Base-by-base conservation (phyloP, 2,888 invertebrate species). In the Tinea pellionella region DNA sequence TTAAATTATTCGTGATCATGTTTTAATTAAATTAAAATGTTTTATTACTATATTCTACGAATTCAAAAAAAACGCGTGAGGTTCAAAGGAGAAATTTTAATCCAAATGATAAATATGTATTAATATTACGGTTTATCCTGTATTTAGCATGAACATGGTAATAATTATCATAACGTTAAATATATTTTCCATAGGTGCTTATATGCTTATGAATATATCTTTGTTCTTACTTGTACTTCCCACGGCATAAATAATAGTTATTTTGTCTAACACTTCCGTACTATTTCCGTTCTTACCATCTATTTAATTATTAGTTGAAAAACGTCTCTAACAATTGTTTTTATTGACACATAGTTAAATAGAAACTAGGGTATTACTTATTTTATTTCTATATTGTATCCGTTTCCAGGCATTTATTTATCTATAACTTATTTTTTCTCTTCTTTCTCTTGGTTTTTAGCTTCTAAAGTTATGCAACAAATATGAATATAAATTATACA, bases 201-300 rank as follows among this genome's bases (percentile, higher is more conserved):
- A 47, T 16, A 47, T 15, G 16, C 4, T 13, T 47, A 13, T 47
- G 13, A 47, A 16, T 15, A 15, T 47, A 47, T 47, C 47, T 47
- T 47, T 47, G 15, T 47, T 2, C n/a, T 9, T 16, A n/a, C n/a
- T n/a, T n/a, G n/a, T n/a, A 47, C 16, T 47, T 47, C 47, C 47
- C 47, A 47, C 47, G 47, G 47, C 47, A 16, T 47, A 16, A 15
- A 16, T 47, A 47, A 47, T 47, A 47, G 47, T 47, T 47, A 47
- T 47, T 47, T 47, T 15, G 15, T 16, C 15, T 47, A 16, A 16
- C 8, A 47, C 47, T 9, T 16, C 13, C 15, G 16, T 15, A 47
- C 41, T n/a, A 15, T 47, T 47, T 15, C 47, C 15, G 13, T 47
- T 47, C 37, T 37, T 9, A 9, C 1, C n/a, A 15, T 15, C 2